These are phyloP conservation scores for Acanthochromis polyacanthus DNA, from an alignment of 2,113 vertebrate species.

Conservation along the genomic window DNA sequence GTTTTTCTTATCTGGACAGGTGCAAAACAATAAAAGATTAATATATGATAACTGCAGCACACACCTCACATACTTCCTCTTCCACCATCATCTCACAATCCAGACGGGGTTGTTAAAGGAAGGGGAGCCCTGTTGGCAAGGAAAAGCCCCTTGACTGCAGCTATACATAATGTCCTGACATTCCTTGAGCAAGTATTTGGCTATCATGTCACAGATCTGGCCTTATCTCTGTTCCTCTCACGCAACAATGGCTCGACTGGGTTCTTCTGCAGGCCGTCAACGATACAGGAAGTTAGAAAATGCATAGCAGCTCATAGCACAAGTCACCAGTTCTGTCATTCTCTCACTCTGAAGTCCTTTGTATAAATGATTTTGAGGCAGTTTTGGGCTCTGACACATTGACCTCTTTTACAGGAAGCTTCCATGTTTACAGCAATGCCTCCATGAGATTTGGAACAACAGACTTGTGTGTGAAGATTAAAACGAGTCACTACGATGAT, in stretches of 20 bases:
- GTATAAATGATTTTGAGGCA: background rate
- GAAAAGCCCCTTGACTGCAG: slow-evolving; percentile 58
- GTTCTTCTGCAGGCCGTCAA: slow-evolving; percentile 6
- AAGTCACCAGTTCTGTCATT: background rate
- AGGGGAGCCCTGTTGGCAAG: slow-evolving; percentile 50
- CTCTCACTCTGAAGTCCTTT: background rate
- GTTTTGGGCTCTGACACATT: background rate
- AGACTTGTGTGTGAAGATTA: slow-evolving; percentile 16
- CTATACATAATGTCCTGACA: slow-evolving; percentile 65
- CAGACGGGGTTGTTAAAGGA: slow-evolving; percentile 46
- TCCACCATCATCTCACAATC: slow-evolving; percentile 58
- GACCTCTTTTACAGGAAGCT: background rate
- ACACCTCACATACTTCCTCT: slow-evolving; percentile 15
- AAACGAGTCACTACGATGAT: slow-evolving; percentile 8
- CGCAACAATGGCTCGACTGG: slow-evolving; percentile 44
- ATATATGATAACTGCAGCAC: background rate
- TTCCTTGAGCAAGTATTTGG: slow-evolving; percentile 42
- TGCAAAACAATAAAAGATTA: background rate
- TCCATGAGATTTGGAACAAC: slow-evolving; percentile 4
- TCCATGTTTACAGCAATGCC: background rate
- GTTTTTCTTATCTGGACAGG: slow-evolving; percentile 11
- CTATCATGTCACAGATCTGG: slow-evolving; percentile 66
- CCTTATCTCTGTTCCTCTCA: slow-evolving; percentile 63
- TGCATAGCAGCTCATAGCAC: background rate
- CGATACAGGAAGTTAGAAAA: background rate